These are phyloP conservation scores for Mesochorus sp. DNA, from an alignment of 2,888 invertebrate species.

Conservation along the genomic window DNA sequence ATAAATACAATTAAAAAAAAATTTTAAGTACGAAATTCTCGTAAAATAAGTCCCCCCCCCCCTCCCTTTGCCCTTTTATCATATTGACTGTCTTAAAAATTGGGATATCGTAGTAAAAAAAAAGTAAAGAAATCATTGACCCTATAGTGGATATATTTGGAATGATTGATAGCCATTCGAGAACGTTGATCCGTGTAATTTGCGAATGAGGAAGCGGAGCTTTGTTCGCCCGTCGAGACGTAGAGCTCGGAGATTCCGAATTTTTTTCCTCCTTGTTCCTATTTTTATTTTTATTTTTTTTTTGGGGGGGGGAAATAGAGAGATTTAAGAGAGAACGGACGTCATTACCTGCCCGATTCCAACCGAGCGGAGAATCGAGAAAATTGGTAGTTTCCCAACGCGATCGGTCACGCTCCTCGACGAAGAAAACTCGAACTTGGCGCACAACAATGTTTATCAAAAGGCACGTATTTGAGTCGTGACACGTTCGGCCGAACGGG, in stretches of 20 bases:
- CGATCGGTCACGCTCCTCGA: constrained; percentile 58
- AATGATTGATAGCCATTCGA: constrained; percentile 81
- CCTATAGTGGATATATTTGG: too few relatives aligned
- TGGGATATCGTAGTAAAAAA: too few relatives aligned
- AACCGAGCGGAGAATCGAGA: constrained; percentile 27
- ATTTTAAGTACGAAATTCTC: too few relatives aligned
- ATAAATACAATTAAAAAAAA: too few relatives aligned
- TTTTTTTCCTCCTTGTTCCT: constrained; percentile 45
- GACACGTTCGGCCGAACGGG: constrained; percentile 17
- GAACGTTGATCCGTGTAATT: constrained; percentile 79
- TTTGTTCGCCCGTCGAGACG: constrained; percentile 75
- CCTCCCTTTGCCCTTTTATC: too few relatives aligned
- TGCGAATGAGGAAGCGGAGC: constrained; percentile 73
- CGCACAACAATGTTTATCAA: constrained; percentile 27
- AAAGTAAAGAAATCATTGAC: too few relatives aligned
- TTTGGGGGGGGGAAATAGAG: constrained; percentile 21
- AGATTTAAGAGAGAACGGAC: constrained; percentile 5
- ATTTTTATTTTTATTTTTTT: constrained; percentile 35
- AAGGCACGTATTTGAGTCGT: constrained; percentile 4
- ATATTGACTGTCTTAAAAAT: too few relatives aligned
- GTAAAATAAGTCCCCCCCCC: too few relatives aligned
- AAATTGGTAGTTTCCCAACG: constrained; percentile 37
- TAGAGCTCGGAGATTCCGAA: constrained; percentile 70
- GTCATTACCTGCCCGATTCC: constrained; percentile 53
- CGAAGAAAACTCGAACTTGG: constrained; percentile 35